Conservation (phyloP, 2,113 vertebrate species). For the Embiotoca jacksoni region DNA sequence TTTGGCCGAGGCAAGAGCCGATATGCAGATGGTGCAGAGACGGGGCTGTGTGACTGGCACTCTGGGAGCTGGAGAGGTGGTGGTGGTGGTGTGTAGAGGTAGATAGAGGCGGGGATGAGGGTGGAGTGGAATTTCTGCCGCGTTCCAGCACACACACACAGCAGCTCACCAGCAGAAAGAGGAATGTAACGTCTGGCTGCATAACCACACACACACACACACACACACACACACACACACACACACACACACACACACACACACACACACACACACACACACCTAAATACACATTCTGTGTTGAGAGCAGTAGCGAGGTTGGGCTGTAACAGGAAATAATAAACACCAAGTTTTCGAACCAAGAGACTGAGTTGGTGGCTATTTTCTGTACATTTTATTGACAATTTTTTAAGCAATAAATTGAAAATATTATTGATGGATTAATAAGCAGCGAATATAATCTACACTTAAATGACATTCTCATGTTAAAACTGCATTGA, state of each 20-base stretch:
- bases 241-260: slow-evolving; percentile 27
- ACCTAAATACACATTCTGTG: background rate
- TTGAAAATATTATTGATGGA: background rate
- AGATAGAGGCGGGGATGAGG: slow-evolving; percentile 37
- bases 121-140: slow-evolving; percentile 55
- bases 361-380: background rate
- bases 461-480: background rate
- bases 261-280: slow-evolving; percentile 5
- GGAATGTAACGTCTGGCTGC: slow-evolving; percentile 59
- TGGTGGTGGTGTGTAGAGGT: slow-evolving; percentile 41
- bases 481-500: background rate
- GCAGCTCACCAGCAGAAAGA: slow-evolving; percentile 69
- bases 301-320: slow-evolving; percentile 3
- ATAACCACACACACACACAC: slow-evolving; percentile 24
- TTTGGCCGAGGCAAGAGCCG: slow-evolving; percentile 83
- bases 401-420: background rate
- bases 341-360: slow-evolving; percentile 19
- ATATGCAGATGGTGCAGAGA: slow-evolving; percentile 88
- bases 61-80: slow-evolving; percentile 77
- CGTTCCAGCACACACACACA: slow-evolving; percentile 81
- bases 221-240: slow-evolving; percentile 13
- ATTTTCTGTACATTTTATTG: slow-evolving; percentile 1
- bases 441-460: background rate
- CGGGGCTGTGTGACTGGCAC: slow-evolving; percentile 83
- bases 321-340: slow-evolving; percentile 13